Percentiles rank a stretch among this genome's conserved stretches.
These are phyloP conservation scores for Conger conger DNA, from an alignment of 2,113 vertebrate genomes.

Conservation along the genomic window DNA sequence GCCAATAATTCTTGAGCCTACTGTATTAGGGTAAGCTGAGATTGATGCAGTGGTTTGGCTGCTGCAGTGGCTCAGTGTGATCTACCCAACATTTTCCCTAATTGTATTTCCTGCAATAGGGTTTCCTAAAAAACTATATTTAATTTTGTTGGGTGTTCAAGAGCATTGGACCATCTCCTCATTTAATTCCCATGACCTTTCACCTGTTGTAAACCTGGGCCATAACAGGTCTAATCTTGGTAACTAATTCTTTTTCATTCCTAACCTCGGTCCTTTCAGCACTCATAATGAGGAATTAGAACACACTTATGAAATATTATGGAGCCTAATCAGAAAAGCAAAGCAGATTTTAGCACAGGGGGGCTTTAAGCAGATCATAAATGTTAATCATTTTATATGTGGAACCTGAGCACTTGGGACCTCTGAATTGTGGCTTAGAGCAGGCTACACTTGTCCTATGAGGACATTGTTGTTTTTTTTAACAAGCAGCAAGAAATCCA, in stretches of 20 bases:
- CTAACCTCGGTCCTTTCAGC: conserved; percentile 50
- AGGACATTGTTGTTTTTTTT: conserved; percentile 54
- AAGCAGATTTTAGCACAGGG: conserved; percentile 47
- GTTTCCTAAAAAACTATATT: neutral
- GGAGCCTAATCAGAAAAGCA: conserved; percentile 49
- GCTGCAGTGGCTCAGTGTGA: neutral
- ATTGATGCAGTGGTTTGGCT: neutral
- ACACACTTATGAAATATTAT: conserved; percentile 62
- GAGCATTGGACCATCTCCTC: neutral
- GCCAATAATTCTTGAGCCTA: too few relatives aligned
- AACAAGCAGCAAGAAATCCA: conserved; percentile 75
- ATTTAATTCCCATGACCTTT: conserved; percentile 28
- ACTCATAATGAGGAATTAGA: conserved; percentile 64
- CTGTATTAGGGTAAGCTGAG: neutral
- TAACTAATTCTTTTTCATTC: conserved; percentile 48
- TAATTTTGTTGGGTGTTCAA: neutral
- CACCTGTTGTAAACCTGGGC: conserved; percentile 30
- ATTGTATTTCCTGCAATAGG: neutral
- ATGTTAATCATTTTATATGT: conserved; percentile 69
- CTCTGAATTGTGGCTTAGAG: conserved; percentile 55
- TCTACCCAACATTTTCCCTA: neutral
- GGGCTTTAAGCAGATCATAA: conserved; percentile 60
- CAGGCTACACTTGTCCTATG: conserved; percentile 44
- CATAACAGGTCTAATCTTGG: conserved; percentile 15
- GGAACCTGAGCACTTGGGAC: conserved; percentile 50